These are phyloP conservation scores for Strigops habroptila DNA, from an alignment of 2,113 vertebrate genomes.

Conservation along the genomic window DNA sequence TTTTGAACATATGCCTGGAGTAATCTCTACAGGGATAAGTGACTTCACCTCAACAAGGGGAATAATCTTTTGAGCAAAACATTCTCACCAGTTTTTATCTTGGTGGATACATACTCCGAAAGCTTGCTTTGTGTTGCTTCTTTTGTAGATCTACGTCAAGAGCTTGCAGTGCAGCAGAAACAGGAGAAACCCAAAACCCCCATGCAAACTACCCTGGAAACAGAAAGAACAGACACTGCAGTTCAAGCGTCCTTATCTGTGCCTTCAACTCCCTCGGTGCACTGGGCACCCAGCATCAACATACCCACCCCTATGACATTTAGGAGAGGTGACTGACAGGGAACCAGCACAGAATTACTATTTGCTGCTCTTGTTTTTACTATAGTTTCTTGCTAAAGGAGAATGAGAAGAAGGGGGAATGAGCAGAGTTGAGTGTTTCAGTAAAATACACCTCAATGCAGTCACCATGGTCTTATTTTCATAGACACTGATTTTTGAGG, in stretches of 20 bases:
- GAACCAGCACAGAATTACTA: not conserved
- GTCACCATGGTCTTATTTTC: not conserved
- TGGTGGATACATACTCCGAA: not conserved
- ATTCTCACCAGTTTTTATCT: not conserved
- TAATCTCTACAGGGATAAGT: not conserved
- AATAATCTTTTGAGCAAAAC: not conserved
- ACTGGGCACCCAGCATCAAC: conserved; percentile 49
- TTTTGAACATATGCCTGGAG: not conserved
- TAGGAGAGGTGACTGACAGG: conserved; percentile 75
- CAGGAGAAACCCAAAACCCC: conserved; percentile 85
- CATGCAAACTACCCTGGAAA: conserved; percentile 61
- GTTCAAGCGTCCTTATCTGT: conserved; percentile 71
- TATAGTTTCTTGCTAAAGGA: not conserved
- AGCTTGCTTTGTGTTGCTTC: not conserved
- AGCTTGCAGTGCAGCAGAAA: conserved; percentile 93
- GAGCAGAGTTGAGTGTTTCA: not conserved
- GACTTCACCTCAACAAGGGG: not conserved
- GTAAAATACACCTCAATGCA: not conserved
- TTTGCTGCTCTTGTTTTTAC: not conserved
- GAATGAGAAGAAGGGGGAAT: not conserved
- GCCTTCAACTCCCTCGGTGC: conserved; percentile 75
- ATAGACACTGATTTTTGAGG: not conserved
- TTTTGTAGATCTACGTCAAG: conserved; percentile 87
- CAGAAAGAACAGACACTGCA: conserved; percentile 74
- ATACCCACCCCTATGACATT: conserved; percentile 74